Conservation (phyloP, 2,888 invertebrate genomes). For the Actias luna region DNA sequence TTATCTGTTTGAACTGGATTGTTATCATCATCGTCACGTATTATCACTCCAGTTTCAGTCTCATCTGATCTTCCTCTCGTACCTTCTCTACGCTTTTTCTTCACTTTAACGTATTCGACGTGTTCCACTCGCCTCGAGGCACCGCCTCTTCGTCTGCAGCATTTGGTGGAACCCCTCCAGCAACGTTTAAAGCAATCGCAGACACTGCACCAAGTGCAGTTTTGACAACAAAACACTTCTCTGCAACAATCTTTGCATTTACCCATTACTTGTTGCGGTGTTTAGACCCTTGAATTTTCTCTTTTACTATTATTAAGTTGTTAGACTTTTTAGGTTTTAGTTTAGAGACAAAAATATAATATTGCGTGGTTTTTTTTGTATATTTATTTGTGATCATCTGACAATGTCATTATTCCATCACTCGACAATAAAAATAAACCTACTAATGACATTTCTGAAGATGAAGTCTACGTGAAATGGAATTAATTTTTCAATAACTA, state of each 20-base stretch:
- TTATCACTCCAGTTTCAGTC: constrained; percentile 3
- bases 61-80: constrained; percentile 14
- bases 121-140: constrained; percentile 17
- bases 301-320: constrained; percentile 5
- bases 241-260: constrained; percentile 21
- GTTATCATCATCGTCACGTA: neutral
- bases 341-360: neutral
- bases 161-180: constrained; percentile 12
- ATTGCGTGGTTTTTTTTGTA: neutral
- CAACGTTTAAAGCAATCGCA: constrained; percentile 24
- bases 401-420: neutral
- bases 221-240: constrained; percentile 21
- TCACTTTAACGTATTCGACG: constrained; percentile 25
- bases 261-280: constrained; percentile 25
- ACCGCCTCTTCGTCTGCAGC: constrained; percentile 13
- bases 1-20: neutral
- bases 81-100: constrained; percentile 16
- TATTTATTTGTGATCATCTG: neutral
- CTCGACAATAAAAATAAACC: neutral
- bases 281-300: constrained; percentile 11
- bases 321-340: neutral
- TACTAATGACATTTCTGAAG: neutral
- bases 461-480: neutral
- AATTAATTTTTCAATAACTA: no score
- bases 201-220: constrained; percentile 25